phyloP scores from a whole-genome alignment of 2,888 invertebrate genomes.

The Gibbula magus region DNA sequence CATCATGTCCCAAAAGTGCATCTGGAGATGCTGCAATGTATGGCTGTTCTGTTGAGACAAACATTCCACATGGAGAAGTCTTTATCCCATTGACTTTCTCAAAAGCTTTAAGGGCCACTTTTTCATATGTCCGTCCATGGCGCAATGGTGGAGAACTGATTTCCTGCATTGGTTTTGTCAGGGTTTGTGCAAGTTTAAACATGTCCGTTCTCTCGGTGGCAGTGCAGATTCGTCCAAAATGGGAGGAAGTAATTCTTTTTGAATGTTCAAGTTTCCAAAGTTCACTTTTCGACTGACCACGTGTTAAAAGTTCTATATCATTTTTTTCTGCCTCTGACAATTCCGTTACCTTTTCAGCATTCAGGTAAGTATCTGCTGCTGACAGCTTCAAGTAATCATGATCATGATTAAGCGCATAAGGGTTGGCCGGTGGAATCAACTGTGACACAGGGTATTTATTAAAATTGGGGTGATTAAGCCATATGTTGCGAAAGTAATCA shows the following conservation, averaged over 20 bases:
- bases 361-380: neutral
- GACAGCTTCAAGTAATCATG: neutral
- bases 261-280: neutral
- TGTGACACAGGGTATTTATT: neutral
- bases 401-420: neutral
- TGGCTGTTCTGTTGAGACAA: neutral
- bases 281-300: neutral
- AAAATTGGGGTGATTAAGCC: neutral
- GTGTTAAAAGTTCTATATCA: neutral
- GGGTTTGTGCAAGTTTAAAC: neutral
- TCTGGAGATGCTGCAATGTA: conserved; percentile 20
- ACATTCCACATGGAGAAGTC: neutral
- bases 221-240: neutral
- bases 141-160: neutral
- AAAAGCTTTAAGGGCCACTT: neutral
- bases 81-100: neutral
- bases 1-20: neutral
- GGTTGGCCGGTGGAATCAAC: neutral
- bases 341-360: neutral
- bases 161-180: neutral
- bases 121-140: neutral
- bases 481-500: neutral
- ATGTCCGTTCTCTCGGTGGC: neutral
- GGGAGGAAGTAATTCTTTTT: neutral
- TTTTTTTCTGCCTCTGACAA: neutral